Percentiles rank a stretch among this genome's conserved stretches.
phyloP scores from a whole-genome alignment of 2,797 vertebrate species.

The Synanceia verrucosa region DNA sequence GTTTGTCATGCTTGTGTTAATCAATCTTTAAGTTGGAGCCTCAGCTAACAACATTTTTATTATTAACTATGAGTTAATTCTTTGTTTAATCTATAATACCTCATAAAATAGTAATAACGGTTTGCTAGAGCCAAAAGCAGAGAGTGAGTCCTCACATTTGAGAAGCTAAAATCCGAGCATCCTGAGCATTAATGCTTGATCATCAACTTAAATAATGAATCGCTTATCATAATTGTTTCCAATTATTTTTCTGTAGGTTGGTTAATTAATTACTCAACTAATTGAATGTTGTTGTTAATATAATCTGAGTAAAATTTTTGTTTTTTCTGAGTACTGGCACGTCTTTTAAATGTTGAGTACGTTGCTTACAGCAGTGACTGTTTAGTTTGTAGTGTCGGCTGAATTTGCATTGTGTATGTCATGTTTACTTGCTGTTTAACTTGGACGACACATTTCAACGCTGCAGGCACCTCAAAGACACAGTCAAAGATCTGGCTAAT shows the following conservation, averaged over 20 bases:
- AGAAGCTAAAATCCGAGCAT: neutral
- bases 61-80: neutral
- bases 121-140: neutral
- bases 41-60: neutral
- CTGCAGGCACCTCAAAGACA: conserved; percentile 85
- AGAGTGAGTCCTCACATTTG: neutral
- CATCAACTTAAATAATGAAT: neutral
- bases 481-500: conserved; percentile 77
- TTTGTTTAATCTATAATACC: neutral
- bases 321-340: no score
- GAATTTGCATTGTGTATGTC: neutral
- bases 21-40: neutral
- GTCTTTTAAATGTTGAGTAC: neutral
- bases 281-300: neutral
- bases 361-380: neutral
- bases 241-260: neutral
- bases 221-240: neutral
- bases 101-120: neutral
- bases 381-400: conserved; percentile 4
- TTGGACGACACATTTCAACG: conserved; percentile 1
- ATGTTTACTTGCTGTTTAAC: conserved; percentile 28
- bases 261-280: neutral
- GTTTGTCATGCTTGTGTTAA: neutral
- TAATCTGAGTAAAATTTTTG: neutral
- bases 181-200: neutral